Percentiles rank a stretch among this genome's conserved stretches.
These are phyloP conservation scores for Heterotilapia buettikoferi DNA, from an alignment of 2,113 vertebrate species.

Conservation along the genomic window DNA sequence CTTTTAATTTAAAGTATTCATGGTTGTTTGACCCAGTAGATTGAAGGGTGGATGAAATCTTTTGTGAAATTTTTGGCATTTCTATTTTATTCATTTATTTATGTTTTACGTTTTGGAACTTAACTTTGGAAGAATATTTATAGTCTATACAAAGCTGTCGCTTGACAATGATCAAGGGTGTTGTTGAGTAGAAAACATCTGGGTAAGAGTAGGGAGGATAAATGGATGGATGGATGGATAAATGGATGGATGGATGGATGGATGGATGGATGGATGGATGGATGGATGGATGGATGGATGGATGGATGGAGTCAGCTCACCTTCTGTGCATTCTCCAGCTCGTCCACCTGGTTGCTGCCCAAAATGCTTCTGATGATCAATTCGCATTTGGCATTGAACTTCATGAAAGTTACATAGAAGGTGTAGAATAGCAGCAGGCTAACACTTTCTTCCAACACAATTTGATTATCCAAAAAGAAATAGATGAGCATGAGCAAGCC, in stretches of 20 bases:
- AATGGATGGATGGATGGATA: not conserved
- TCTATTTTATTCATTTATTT: not conserved
- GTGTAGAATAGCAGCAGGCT: conserved; percentile 80
- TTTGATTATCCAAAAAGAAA: conserved; percentile 96
- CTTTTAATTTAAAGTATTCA: not conserved
- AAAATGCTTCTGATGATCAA: conserved; percentile 76
- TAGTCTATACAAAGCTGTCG: not conserved
- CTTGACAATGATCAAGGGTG: not conserved
- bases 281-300: not conserved
- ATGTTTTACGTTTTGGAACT: not conserved
- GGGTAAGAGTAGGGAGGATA: not conserved
- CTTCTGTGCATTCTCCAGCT: conserved; percentile 83
- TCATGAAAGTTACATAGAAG: conserved; percentile 94
- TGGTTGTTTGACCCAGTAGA: not conserved
- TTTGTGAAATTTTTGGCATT: not conserved
- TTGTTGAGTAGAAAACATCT: not conserved
- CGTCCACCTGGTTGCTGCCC: conserved; percentile 85
- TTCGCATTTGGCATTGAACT: conserved; percentile 88
- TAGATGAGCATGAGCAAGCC: conserved; percentile 93
- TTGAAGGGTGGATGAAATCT: not conserved
- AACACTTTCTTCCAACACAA: conserved; percentile 83
- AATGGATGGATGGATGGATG: not conserved
- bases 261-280: too few relatives aligned
- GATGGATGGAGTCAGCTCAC: conserved; percentile 63
- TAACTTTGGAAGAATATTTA: not conserved